Base-by-base conservation (phyloP, 1,140 invertebrate species). In the Philotrypesis tridentata region DNA sequence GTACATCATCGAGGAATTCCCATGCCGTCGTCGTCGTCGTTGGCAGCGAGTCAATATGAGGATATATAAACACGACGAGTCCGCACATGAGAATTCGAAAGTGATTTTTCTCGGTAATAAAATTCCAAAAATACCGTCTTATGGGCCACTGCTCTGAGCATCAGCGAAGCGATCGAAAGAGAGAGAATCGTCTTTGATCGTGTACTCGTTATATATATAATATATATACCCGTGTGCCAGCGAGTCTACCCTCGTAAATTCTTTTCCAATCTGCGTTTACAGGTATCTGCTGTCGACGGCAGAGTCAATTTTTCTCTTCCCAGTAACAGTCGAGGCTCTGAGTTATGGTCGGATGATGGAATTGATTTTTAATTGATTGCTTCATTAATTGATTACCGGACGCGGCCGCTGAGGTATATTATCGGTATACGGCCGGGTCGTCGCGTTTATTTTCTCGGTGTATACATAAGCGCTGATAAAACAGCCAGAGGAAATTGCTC, bases 101-200 rank as follows among this genome's bases (percentile, higher is more conserved):
- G 48, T 63, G 70, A 71, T 79, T 71, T 79, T 79, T 72, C 48
- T 79, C 2, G 12, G 78, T 61, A 31, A 40, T 72, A 63, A 63
- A 63, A 63, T 55, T 72, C 78, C 63, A 72, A 63, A 79, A 72
- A 79, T 79, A 79, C 25, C 37, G 55, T 72, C 67, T 14, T 11
- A 79, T 14, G 78, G 78, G 37, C 78, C 78, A 79, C 55, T 55
- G 27, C 68, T 21, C 11, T 9, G 77, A 79, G 33, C 29, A 31
- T 1, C 31, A 40, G 4, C 0, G 37, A 77, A n/a, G 23, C 33
- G n/a, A 77, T 67, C 23, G 61, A 29, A 17, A 70, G 23, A 48
- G 23, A 21, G n/a, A 43, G 31, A 23, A 65, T 11, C 33, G 37
- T n/a, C 70, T 40, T 43, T 72, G 70, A 43, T 43, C 37, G 70